phyloP scores from a whole-genome alignment of 2,113 vertebrate genomes.

The Tachuris rubrigastra region DNA sequence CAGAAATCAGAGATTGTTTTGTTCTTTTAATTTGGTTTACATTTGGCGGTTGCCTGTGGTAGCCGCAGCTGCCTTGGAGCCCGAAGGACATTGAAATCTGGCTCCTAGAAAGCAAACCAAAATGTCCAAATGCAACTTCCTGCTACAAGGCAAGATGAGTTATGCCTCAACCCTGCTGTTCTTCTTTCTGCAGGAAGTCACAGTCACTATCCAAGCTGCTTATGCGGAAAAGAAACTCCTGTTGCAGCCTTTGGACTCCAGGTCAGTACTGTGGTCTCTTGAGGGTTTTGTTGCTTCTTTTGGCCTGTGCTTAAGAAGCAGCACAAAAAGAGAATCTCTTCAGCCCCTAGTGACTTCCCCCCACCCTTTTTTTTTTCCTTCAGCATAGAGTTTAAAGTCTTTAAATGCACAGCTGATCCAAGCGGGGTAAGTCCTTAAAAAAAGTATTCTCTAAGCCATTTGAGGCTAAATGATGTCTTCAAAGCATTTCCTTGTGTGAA shows the following conservation, averaged over 20 bases:
- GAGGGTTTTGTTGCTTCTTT: neutral
- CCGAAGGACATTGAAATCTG: neutral
- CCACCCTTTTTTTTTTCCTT: neutral
- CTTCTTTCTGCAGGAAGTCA: constrained; percentile 34
- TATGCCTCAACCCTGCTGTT: neutral
- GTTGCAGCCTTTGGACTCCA: constrained; percentile 51
- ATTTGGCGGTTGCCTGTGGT: neutral
- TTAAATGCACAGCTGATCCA: constrained; percentile 24
- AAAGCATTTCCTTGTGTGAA: neutral
- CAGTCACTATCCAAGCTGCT: constrained; percentile 57
- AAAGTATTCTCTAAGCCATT: neutral
- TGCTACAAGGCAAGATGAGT: neutral
- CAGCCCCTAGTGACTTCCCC: neutral
- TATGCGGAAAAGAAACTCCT: constrained; percentile 80
- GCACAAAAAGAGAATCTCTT: neutral
- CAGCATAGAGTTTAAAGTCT: constrained; percentile 47
- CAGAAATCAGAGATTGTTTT: neutral
- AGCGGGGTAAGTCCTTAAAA: constrained; percentile 23
- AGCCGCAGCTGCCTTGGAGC: neutral
- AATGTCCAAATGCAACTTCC: neutral
- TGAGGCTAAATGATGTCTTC: neutral
- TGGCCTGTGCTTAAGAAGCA: neutral
- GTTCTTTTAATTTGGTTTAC: neutral
- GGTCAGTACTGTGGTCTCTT: constrained; percentile 31
- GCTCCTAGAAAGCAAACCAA: neutral